A percentile compares a stretch with the other conserved stretches of the same genome.
Evolutionary conservation across 1,140 invertebrate genomes (phyloP).

Genomic region (Pygmarrhopalites habei): DNA sequence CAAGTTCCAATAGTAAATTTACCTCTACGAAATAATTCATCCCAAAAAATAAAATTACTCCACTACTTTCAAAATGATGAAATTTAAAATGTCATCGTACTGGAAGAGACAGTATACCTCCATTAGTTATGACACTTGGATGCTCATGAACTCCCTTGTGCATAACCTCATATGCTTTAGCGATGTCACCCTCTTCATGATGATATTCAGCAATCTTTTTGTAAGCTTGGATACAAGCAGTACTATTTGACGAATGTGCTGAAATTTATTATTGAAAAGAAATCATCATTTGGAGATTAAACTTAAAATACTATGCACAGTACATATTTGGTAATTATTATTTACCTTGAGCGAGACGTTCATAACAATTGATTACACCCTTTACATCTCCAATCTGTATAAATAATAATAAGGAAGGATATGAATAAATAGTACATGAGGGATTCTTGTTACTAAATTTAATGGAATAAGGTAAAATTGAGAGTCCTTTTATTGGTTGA

Average conservation of each 20-base stretch:
- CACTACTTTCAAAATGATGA: no score
- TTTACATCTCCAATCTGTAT: conserved; percentile 62
- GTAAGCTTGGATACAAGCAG: conserved; percentile 63
- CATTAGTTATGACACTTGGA: conserved; percentile 14
- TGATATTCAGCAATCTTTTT: conserved; percentile 67
- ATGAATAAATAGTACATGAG: conserved; percentile 52
- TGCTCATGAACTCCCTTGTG: conserved; percentile 41
- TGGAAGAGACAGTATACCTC: no score
- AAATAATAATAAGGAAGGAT: conserved; percentile 62
- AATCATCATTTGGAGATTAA: background rate
- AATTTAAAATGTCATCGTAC: no score
- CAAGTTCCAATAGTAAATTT: conserved; percentile 74
- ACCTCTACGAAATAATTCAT: no score
- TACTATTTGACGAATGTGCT: conserved; percentile 55
- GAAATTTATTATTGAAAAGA: background rate
- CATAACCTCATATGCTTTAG: conserved; percentile 67
- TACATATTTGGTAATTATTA: no score
- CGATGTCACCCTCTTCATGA: conserved; percentile 63
- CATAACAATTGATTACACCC: conserved; percentile 62
- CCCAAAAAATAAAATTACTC: no score
- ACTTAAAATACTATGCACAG: no score
- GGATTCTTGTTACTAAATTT: conserved; percentile 54
- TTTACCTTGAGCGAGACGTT: conserved; percentile 57
- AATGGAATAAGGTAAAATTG: background rate
- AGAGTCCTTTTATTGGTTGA: no score